phyloP scores from a whole-genome alignment of 2,113 vertebrate species.

The Paradoxurus hermaphroditus region DNA sequence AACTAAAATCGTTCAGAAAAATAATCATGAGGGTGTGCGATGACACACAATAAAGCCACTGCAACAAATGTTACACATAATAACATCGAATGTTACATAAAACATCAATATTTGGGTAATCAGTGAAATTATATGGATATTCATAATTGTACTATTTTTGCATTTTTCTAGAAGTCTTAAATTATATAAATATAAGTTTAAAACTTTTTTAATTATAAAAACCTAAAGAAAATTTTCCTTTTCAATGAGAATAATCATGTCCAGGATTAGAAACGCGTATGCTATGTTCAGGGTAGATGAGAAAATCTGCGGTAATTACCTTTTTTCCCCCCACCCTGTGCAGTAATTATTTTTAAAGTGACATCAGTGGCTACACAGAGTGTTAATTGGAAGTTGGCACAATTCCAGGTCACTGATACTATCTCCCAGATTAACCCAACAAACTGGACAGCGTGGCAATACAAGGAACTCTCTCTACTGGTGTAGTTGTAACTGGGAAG shows the following conservation, averaged over 20 bases:
- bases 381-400: constrained; percentile 66
- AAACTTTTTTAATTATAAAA: neutral
- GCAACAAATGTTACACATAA: neutral
- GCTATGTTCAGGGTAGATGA: neutral
- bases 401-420: constrained; percentile 57
- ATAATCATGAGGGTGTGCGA: neutral
- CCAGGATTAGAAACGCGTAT: neutral
- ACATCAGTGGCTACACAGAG: constrained; percentile 42
- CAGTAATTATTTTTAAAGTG: constrained; percentile 59
- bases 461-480: constrained; percentile 20
- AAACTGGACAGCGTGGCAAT: constrained; percentile 60
- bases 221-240: neutral
- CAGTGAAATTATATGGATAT: neutral
- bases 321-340: neutral
- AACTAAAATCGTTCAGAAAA: constrained; percentile 6
- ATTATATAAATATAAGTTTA: neutral
- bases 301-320: constrained; percentile 57
- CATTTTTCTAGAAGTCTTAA: neutral
- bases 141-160: neutral
- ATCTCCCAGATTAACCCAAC: constrained; percentile 68
- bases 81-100: too few relatives aligned
- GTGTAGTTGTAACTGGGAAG: neutral
- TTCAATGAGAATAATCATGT: constrained; percentile 12
- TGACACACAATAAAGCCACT: neutral
- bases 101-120: neutral